Evolutionary conservation across 2,797 vertebrate species (phyloP), one percentile per base, ranked within the genome.

Genomic region (Falco rusticolus): DNA sequence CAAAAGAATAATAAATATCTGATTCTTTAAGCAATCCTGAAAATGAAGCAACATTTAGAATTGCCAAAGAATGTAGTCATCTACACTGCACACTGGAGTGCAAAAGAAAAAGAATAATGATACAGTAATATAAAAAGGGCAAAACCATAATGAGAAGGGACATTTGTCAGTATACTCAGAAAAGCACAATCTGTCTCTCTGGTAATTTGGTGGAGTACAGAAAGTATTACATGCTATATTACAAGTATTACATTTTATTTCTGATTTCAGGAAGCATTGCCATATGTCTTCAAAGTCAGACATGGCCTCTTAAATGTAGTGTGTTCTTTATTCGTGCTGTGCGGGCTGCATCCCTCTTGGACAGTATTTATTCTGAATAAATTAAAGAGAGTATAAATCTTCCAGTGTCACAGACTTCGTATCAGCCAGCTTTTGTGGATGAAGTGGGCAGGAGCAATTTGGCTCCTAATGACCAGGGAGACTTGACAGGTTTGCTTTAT

Each of bases 261-360:
- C 94, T 97, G 82, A 95, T 89, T 97, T 97, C 95, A 97, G 94
- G 95, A 97, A 97, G 95, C 53, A 51, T 91, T 91, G 90, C 97
- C 95, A 96, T 98, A 97, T 97, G 97, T 94, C 93, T 97, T 97
- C 85, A 82, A 96, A 97, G 81, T 93, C 76, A 94, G 94, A 94
- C 95, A 96, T n/a, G 66, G 90, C 95, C 93, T 96, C 96, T 97
- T 96, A 93, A 97, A 89, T 94, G 95, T 84, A 97, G 64, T 41
- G 3, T 89, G 78, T 96, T 96, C 92, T 94, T 97, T 96, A 65
- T 91, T 95, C 47, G 1, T 15, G 48, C 91, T 96, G 74, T 88
- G 63, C 31, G 3, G 92, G 82, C 83, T 94, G 66, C 47, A 47
- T 82, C 53, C 74, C 3, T 1, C 12, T 7, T 74, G 74, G 80